Evolutionary conservation across 1,140 invertebrate species (phyloP).

Genomic region (Adelges cooleyi): DNA sequence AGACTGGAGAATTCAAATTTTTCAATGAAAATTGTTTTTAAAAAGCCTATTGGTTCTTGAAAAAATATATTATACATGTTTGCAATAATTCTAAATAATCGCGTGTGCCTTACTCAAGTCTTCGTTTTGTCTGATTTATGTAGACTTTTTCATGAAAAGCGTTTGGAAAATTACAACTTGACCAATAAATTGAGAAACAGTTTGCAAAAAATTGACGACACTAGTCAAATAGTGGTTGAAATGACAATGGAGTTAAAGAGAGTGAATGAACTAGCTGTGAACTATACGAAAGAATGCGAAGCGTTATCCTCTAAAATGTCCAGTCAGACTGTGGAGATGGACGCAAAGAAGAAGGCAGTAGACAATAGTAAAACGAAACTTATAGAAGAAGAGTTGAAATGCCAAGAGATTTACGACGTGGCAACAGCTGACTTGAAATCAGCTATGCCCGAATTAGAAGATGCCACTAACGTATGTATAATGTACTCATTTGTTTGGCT

Average conservation of each 20-base stretch:
- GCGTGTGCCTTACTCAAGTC: no score
- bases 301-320: constrained; percentile 61
- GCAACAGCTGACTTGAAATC: constrained; percentile 68
- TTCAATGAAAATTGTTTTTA: no score
- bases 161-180: constrained; percentile 51
- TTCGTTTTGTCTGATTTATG: constrained; percentile 40
- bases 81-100: no score
- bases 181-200: constrained; percentile 63
- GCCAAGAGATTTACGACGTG: constrained; percentile 64
- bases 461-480: constrained; percentile 57
- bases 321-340: constrained; percentile 63
- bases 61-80: no score
- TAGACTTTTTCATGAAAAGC: constrained; percentile 60
- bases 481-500: background rate
- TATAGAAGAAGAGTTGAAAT: constrained; percentile 62
- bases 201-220: constrained; percentile 65
- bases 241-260: constrained; percentile 46
- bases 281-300: constrained; percentile 47
- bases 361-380: constrained; percentile 55
- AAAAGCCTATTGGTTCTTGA: no score
- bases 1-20: no score
- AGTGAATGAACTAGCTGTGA: background rate
- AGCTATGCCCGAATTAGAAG: constrained; percentile 69
- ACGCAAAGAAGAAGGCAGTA: constrained; percentile 61
- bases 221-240: constrained; percentile 48